Evolutionary conservation across 2,113 vertebrate species (phyloP), one percentile per base, ranked within the genome.

Genomic region (Trogon surrucura): DNA sequence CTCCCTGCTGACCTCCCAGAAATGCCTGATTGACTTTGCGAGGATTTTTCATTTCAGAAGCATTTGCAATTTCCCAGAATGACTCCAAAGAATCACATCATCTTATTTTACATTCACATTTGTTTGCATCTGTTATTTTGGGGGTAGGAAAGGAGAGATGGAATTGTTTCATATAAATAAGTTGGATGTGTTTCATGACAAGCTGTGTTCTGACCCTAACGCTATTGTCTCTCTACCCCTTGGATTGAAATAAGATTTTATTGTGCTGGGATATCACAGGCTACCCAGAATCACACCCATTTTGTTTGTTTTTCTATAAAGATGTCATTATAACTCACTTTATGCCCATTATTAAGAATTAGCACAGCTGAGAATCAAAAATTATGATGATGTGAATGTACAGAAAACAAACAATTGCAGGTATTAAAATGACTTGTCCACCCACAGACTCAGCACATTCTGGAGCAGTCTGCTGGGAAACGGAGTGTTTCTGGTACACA

Each of bases 21-120:
- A 61, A 93, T 0, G 7, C 73, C 77, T 97, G 96, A 94, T 93
- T 96, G 90, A 92, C 95, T 96, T 91, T 61, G 85, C 48, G 72
- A 93, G 80, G 88, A 88, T 96, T 95, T 96, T 96, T 96, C 95
- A 94, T 96, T 93, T 94, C 86, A 85, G 78, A 87, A 96, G 86
- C 91, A 86, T 67, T 92, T 94, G 91, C 91, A 96, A 93, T 97
- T 97, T 96, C 90, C 93, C 94, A 91, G 93, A 96, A 91, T 92
- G 65, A 69, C 78, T 96, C 66, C 58, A 47, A 95, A 96, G 85
- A 89, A 93, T 86, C 86, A 44, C 80, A 95, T 90, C 41, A 75
- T 86, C 88, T 93, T 92, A 53, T 91, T 96, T 92, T 2, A 1
- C 80, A 96, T 92, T 95, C 73, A 41, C 27, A 2, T 93, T 93